Evolutionary conservation across 2,113 vertebrate species (phyloP), one percentile per base, ranked within the genome.

Genomic region (Callocephalon fimbriatum): DNA sequence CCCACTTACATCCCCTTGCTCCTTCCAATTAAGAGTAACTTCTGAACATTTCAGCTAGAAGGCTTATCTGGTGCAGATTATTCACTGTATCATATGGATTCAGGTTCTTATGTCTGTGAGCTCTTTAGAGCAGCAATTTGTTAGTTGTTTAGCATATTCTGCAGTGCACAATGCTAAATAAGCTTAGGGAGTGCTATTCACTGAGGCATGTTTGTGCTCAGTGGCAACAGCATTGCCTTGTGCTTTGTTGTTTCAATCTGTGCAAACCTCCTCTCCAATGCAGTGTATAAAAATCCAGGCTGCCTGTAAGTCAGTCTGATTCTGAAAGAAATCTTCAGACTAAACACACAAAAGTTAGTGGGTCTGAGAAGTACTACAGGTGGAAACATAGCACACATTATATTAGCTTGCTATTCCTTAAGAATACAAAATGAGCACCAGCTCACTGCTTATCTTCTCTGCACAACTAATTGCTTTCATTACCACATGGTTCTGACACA

Each of bases 41-140:
- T 90, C 91, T 87, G 92, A 95, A 72, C 70, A 38, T 81, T 94
- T 75, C 86, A 92, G 79, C 90, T 94, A 54, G 88, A 73, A 93
- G 73, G 83, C 53, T 95, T 97, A 96, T 95, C 93, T 92, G 82
- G 88, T 86, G 93, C 54, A 91, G 90, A 88, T 96, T 94, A 90
- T 84, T 89, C 94, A 63, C 73, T 70, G 73, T 50, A 96, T 97
- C 94, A 89, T 96, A 93, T 67, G 90, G 93, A 95, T 87, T 63
- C 91, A 42, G 53, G 53, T 91, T 95, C 91, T 87, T 91, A 81
- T 22, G 73, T 62, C 92, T 95, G 65, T 73, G 74, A 94, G 96
- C 79, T 93, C 86, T 91, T 95, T 82, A 94, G 58, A 92, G 83
- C 53, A 89, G 91, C 70, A 78, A 72, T 91, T 97, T 96, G 93